A percentile compares a stretch with the other conserved stretches of the same genome.
Evolutionary conservation across 2,888 invertebrate genomes (phyloP).

Genomic region (Apodemia zela): DNA sequence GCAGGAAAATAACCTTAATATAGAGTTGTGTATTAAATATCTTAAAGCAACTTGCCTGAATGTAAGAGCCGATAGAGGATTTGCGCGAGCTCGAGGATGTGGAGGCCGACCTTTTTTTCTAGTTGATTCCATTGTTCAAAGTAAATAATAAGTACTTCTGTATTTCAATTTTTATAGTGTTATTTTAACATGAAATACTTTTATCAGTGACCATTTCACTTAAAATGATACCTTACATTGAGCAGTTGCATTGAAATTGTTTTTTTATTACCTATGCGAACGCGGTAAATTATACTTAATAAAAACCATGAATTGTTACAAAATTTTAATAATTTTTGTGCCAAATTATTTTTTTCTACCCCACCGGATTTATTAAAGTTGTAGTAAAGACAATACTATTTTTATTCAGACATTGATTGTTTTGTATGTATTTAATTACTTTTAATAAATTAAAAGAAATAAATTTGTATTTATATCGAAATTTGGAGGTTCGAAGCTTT

Average conservation of each 20-base stretch:
- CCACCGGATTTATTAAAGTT: neutral
- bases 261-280: neutral
- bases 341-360: slow-evolving; percentile 9
- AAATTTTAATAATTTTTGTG: slow-evolving; percentile 7
- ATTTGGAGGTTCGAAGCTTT: neutral
- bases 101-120: slow-evolving; percentile 76
- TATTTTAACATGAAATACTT: neutral
- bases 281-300: neutral
- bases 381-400: neutral
- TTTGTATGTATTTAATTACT: neutral
- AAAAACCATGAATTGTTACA: neutral
- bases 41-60: slow-evolving; percentile 81
- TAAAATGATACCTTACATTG: neutral
- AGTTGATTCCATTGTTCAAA: slow-evolving; percentile 69
- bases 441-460: neutral
- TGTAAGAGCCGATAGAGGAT: slow-evolving; percentile 83
- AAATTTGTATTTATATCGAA: neutral
- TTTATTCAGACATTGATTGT: neutral
- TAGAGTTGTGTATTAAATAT: neutral
- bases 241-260: neutral
- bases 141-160: slow-evolving; percentile 3
- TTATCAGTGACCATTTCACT: neutral
- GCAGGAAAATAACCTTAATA: no score
- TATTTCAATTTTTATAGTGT: neutral
- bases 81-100: slow-evolving; percentile 84